phyloP scores from a whole-genome alignment of 2,113 vertebrate species.

The Pygoscelis antarcticus region DNA sequence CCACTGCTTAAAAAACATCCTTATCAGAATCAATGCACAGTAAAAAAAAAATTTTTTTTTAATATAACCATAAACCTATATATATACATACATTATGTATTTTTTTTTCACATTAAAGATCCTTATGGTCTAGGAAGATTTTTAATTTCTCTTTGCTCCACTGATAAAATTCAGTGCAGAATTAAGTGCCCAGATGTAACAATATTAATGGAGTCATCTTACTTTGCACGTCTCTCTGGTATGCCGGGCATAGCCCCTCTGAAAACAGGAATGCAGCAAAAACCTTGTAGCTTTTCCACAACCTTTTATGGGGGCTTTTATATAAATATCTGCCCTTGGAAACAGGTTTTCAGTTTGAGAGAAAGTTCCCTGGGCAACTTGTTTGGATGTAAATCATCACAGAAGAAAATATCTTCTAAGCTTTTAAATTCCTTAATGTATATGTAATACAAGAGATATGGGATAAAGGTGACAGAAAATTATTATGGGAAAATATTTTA shows the following conservation, averaged over 20 bases:
- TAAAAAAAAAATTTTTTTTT: not conserved
- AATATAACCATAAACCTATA: not conserved
- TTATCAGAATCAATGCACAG: not conserved
- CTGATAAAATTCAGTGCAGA: not conserved
- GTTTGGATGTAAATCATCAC: slow-evolving; percentile 1
- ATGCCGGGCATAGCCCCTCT: not conserved
- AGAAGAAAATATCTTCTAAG: slow-evolving; percentile 32
- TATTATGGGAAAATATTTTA: slow-evolving; percentile 56
- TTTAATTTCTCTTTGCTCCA: not conserved
- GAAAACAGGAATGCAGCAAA: slow-evolving; percentile 29
- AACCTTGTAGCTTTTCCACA: slow-evolving; percentile 4
- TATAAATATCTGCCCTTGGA: slow-evolving; percentile 34
- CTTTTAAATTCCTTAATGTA: slow-evolving; percentile 29
- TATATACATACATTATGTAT: accelerated
- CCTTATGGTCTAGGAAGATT: not conserved
- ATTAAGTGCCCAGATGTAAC: not conserved
- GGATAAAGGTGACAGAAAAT: slow-evolving; percentile 49
- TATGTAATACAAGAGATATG: not conserved
- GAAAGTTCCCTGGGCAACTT: slow-evolving; percentile 9
- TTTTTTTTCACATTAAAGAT: not conserved
- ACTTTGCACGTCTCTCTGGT: not conserved
- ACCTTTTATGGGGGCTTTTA: slow-evolving; percentile 36
- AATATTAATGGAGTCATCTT: not conserved
- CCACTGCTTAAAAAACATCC: not conserved
- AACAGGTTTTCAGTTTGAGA: slow-evolving; percentile 12